Evolutionary conservation across 2,888 invertebrate species (phyloP).

Genomic region (Linyphia triangularis): DNA sequence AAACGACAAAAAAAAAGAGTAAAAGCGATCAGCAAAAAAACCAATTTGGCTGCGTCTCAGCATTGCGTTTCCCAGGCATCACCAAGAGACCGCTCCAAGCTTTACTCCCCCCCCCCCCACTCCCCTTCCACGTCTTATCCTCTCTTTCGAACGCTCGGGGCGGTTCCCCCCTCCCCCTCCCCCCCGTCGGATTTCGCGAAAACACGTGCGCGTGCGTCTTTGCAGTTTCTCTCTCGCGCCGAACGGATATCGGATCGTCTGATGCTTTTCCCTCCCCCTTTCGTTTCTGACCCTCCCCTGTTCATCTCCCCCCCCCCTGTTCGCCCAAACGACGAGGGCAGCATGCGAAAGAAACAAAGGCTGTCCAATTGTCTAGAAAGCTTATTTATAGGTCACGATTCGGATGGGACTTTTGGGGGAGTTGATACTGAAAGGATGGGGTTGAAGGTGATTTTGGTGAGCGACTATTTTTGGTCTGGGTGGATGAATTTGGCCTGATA

Average conservation of each 20-base stretch:
- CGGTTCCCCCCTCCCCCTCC: constrained; percentile 20
- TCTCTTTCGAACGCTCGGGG: constrained; percentile 35
- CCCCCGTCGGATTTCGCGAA: constrained; percentile 69
- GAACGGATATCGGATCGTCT: constrained; percentile 74
- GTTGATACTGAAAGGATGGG: too few species aligned
- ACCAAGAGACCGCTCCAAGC: constrained; percentile 70
- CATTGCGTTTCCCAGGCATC: constrained; percentile 73
- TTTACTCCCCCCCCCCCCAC: not conserved
- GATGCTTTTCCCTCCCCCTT: constrained; percentile 10
- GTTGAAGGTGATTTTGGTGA: too few species aligned
- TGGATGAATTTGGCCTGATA: too few species aligned
- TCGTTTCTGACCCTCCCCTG: constrained; percentile 11
- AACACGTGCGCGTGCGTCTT: constrained; percentile 73
- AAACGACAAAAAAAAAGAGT: constrained; percentile 33
- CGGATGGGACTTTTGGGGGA: too few species aligned
- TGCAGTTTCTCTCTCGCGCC: constrained; percentile 67
- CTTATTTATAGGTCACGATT: constrained; percentile 71
- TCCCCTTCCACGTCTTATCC: constrained; percentile 48
- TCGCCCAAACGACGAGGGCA: constrained; percentile 60
- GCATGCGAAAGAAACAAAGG: constrained; percentile 74
- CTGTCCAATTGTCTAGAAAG: constrained; percentile 74
- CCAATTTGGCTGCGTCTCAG: constrained; percentile 75
- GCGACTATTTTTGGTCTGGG: too few species aligned
- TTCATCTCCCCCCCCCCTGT: constrained; percentile 6
- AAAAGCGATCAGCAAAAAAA: constrained; percentile 74